Evolutionary conservation across 2,113 vertebrate species (phyloP).

Genomic region (Piliocolobus tephrosceles): DNA sequence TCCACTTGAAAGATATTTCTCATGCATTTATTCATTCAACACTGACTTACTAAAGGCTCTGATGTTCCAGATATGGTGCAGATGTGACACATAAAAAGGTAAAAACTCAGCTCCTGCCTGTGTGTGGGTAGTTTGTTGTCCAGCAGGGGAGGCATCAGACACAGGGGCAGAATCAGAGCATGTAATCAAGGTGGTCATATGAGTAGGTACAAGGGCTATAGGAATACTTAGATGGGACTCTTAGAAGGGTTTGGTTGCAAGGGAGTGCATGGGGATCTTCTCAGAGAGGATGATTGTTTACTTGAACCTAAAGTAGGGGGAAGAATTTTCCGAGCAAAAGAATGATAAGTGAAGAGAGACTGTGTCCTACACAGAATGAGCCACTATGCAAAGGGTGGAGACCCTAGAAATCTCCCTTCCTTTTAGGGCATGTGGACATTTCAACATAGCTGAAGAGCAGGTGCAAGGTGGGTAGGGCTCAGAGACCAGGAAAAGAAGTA

Average conservation of each 20-base stretch:
- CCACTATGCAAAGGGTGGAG: not conserved
- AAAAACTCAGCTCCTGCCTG: not conserved
- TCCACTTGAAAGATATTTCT: not conserved
- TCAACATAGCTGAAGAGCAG: not conserved
- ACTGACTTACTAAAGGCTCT: not conserved
- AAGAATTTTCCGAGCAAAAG: not conserved
- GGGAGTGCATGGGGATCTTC: not conserved
- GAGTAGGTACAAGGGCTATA: accelerated
- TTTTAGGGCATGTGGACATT: accelerated
- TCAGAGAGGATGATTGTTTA: not conserved
- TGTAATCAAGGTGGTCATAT: not conserved
- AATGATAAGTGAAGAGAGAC: not conserved
- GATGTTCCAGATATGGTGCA: not conserved
- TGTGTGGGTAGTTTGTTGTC: not conserved
- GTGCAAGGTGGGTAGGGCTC: too few species aligned
- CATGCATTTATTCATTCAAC: not conserved
- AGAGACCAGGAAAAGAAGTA: not conserved
- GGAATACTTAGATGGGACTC: not conserved
- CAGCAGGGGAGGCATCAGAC: not conserved
- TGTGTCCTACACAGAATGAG: not conserved
- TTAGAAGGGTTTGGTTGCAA: not conserved
- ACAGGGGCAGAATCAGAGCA: not conserved
- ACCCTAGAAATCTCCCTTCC: accelerated
- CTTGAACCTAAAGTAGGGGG: not conserved
- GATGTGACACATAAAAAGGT: not conserved